Evolutionary conservation across 2,888 invertebrate species (phyloP), one percentile per base, ranked within the genome.

Genomic region (Plusia festucae): DNA sequence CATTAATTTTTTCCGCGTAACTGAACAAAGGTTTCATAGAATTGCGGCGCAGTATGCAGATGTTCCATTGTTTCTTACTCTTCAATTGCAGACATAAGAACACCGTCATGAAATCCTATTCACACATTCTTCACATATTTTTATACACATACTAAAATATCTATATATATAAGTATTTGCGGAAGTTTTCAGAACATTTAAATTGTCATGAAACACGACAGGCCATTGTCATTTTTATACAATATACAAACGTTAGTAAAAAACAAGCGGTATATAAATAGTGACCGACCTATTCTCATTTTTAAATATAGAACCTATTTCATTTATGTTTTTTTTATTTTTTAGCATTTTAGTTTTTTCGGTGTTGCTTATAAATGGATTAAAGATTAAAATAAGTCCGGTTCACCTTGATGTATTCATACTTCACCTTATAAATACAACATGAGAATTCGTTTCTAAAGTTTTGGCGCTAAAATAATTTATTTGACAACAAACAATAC

Each of bases 261-360:
- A 73, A 74, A 63, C 15, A 15, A 72, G 24, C 53, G 16, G 34
- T 67, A 59, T n/a, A 53, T 64, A 51, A 73, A 77, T 77, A 44
- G 24, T 20, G 63, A 78, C 77, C 73, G 69, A 73, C 32, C 76
- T 18, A 68, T 60, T 62, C 20, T 76, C 60, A 60, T 18, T 49
- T 16, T 51, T 30, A 53, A 57, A 61, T 44, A 60, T n/a, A 40
- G 34, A 40, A 15, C 1, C n/a, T n/a, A n/a, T 15, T n/a, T n/a
- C n/a, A n/a, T n/a, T n/a, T n/a, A n/a, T n/a, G n/a, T n/a, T n/a
- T n/a, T n/a, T n/a, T n/a, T n/a, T n/a, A n/a, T n/a, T n/a, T n/a
- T n/a, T n/a, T n/a, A n/a, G n/a, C n/a, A n/a, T n/a, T n/a, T n/a
- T n/a, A n/a, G n/a, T n/a, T n/a, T n/a, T n/a, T n/a, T n/a, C n/a